phyloP scores from a whole-genome alignment of 1,140 invertebrate genomes.

The Pseudomyrmex gracilis region DNA sequence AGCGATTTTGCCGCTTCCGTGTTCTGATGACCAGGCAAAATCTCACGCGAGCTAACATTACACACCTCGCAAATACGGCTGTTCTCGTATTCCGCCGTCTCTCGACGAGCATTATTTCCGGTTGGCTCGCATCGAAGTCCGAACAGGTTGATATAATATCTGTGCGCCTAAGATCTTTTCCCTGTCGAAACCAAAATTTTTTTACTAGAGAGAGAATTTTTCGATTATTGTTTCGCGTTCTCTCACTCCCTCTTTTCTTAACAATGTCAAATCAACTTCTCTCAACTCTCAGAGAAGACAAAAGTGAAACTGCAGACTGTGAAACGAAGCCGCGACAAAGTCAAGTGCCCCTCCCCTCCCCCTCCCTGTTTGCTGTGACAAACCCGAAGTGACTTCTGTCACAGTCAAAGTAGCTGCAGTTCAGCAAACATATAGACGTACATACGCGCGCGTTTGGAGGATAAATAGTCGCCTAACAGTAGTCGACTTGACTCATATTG shows the following conservation, averaged over 20 bases:
- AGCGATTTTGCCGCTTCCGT: neutral
- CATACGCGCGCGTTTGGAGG: neutral
- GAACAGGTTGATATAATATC: neutral
- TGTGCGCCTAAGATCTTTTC: neutral
- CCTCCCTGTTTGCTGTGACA: neutral
- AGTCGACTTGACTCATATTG: neutral
- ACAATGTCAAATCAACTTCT: neutral
- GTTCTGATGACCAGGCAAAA: slow-evolving; percentile 21
- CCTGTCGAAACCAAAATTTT: neutral
- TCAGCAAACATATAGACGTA: no score
- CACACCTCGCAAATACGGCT: neutral
- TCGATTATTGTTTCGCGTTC: neutral
- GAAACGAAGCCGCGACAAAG: neutral
- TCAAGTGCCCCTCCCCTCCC: neutral
- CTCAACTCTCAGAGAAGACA: neutral
- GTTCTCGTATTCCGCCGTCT: slow-evolving; percentile 8
- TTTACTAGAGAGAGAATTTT: no score
- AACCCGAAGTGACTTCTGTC: neutral
- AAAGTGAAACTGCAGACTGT: neutral
- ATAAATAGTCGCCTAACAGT: slow-evolving; percentile 23
- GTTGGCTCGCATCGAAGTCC: neutral
- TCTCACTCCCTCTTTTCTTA: neutral
- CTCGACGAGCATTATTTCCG: slow-evolving; percentile 9
- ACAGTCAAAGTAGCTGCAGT: neutral
- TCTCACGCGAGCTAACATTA: slow-evolving; percentile 31